A percentile compares a stretch with the other conserved stretches of the same genome.
These are phyloP conservation scores for Spermophilus dauricus DNA, from an alignment of 2,113 vertebrate genomes.

Conservation along the genomic window DNA sequence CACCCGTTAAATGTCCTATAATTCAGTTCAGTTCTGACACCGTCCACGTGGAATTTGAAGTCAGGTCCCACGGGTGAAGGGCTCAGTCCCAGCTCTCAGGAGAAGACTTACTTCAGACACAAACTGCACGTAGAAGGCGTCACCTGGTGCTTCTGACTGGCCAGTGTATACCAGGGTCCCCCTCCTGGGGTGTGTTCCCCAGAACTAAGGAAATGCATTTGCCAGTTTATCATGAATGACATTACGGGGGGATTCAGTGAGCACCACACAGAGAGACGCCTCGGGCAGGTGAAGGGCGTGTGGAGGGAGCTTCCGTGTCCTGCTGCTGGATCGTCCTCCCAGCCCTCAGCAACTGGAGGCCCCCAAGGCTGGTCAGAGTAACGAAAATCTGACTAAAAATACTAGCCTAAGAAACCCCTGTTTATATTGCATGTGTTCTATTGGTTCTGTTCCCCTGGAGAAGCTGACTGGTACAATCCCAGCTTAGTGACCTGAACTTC, in stretches of 20 bases:
- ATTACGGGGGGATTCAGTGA: background rate
- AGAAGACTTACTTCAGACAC: background rate
- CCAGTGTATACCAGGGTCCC: too few species aligned
- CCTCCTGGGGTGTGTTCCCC: background rate
- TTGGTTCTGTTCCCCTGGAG: background rate
- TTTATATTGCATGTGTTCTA: background rate
- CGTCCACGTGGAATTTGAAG: background rate
- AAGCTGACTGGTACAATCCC: background rate
- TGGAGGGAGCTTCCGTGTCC: too few species aligned
- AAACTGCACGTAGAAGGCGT: too few species aligned
- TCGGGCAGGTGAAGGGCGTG: fast-evolving
- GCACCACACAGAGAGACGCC: background rate
- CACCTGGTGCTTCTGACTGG: too few species aligned
- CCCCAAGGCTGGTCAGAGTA: too few species aligned
- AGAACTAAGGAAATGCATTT: background rate
- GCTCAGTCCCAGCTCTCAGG: background rate
- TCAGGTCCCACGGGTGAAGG: background rate
- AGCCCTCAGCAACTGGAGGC: background rate
- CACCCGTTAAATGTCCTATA: too few species aligned
- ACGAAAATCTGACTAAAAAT: too few species aligned
- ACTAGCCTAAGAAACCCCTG: background rate
- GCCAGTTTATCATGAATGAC: background rate
- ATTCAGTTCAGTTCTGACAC: background rate
- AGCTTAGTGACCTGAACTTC: too few species aligned
- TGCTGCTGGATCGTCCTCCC: too few species aligned